Base-by-base conservation (phyloP, 2,113 vertebrate species). In the Gavialis gangeticus region DNA sequence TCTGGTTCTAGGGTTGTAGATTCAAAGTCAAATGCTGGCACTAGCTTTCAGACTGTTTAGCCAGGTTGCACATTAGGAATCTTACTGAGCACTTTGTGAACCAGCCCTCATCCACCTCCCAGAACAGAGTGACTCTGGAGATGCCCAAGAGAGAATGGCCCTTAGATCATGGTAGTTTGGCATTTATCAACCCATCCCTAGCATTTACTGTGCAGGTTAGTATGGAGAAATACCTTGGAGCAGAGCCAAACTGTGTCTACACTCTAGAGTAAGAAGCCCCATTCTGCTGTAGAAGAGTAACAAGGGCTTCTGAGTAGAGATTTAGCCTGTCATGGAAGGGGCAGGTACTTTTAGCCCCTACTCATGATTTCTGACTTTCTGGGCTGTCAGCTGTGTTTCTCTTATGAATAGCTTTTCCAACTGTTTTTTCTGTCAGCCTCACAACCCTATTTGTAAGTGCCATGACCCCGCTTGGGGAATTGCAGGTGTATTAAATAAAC, bases 41-140 rank as follows among this genome's bases (percentile, higher is more conserved):
- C 5, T 88, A 84, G 6, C 3, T 64, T 75, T 16, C 12, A 46
- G 21, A 21, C 18, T 73, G 5, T 25, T 85, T 62, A 62, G 55
- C 3, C 34, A 25, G 16, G 4, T 54, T 62, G 28, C 12, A 66
- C 21, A n/a, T 3, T 59, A 54, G 16, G 28, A 78, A 16, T 16
- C 87, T 88, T 78, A 66, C 4, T 16, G 2, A 16, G 84, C 46
- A 14, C 0, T 0, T 4, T 62, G 8, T 30, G 5, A 12, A 75
- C 69, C 90, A 30, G 54, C 87, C 4, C 54, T 28, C 2, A 57
- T 71, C 27, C 10, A 73, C 84, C 15, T 75, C 8, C 34, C 19
- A 60, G 3, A 30, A n/a, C 5, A 19, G 10, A 79, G 28, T 67
- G 34, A 84, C 4, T 55, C 28, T 81, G 28, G 62, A 84, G 17